Percentiles rank a stretch among this genome's conserved stretches.
Evolutionary conservation across 2,888 invertebrate species (phyloP).

Genomic region (Cephus pulcher): DNA sequence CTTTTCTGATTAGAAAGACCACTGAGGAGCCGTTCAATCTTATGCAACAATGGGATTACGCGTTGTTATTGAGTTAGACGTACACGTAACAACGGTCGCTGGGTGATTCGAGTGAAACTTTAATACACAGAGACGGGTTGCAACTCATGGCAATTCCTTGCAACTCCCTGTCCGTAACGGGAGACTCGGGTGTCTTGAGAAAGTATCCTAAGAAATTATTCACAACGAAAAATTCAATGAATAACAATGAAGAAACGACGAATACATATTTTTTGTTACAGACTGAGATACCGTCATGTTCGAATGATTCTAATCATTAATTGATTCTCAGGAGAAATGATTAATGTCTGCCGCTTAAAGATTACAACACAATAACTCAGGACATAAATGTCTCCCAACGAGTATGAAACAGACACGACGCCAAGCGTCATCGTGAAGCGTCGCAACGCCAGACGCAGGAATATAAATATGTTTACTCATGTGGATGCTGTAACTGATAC

Average conservation of each 20-base stretch:
- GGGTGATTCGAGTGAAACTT: background rate
- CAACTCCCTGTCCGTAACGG: background rate
- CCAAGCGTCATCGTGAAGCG: background rate
- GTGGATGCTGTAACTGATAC: background rate
- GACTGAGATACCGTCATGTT: background rate
- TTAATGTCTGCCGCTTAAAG: background rate
- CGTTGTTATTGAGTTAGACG: conserved; percentile 61
- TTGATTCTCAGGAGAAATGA: background rate
- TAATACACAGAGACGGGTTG: background rate
- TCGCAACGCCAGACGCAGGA: background rate
- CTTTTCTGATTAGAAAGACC: background rate
- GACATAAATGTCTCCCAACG: background rate
- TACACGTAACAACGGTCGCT: background rate
- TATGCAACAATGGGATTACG: conserved; percentile 28
- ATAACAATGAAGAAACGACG: background rate
- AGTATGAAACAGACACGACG: background rate
- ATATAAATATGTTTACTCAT: background rate
- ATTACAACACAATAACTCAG: background rate
- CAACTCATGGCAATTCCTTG: background rate
- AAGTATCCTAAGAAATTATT: background rate
- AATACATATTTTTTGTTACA: background rate
- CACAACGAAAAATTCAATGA: background rate
- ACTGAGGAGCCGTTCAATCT: background rate
- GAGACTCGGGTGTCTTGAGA: background rate
- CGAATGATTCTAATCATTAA: background rate